Evolutionary conservation across 2,113 vertebrate species (phyloP), one percentile per base, ranked within the genome.

Genomic region (Crotalus helleri): DNA sequence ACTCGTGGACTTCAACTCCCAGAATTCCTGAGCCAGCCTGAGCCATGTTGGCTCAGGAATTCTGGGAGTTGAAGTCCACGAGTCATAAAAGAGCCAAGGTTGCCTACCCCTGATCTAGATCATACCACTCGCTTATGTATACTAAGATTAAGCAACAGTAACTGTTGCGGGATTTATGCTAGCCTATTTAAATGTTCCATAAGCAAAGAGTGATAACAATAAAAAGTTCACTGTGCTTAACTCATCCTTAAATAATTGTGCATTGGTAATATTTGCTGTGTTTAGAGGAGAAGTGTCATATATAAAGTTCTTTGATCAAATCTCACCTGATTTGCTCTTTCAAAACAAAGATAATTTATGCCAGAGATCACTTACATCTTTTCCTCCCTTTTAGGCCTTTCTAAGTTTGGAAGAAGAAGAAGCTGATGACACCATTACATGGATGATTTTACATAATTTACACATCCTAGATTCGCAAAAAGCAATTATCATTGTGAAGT

Each of bases 381-480:
- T 91, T 94, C 87, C 89, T 5, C 5, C 19, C 39, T 55, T 96
- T 93, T 94, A 98, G 98, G 97, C 96, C 69, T 95, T 96, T 89
- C 90, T 95, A 95, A 96, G 91, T 90, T 2, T 1, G 94, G 95
- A 97, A 95, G 97, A 98, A 89, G 97, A 92, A 86, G 74, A 90
- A 86, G 91, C 26, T 69, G 95, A 96, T 61, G 95, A 96, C 94
- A 97, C 96, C 95, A 53, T 1, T 88, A 95, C 97, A 93, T 93
- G 95, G 96, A 94, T 97, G 94, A 94, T 91, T 88, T 85, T 93
- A 93, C 7, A 33, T 95, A 95, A 97, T 96, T 97, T 97, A 94
- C 95, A 94, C 96, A 87, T 85, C 55, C 96, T 95, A 95, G 96
- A 96, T 95, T 97, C 85, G 95, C 93, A 95, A 96, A 96, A 97